phyloP scores from a whole-genome alignment of 1,140 invertebrate genomes.

The Arion vulgaris region DNA sequence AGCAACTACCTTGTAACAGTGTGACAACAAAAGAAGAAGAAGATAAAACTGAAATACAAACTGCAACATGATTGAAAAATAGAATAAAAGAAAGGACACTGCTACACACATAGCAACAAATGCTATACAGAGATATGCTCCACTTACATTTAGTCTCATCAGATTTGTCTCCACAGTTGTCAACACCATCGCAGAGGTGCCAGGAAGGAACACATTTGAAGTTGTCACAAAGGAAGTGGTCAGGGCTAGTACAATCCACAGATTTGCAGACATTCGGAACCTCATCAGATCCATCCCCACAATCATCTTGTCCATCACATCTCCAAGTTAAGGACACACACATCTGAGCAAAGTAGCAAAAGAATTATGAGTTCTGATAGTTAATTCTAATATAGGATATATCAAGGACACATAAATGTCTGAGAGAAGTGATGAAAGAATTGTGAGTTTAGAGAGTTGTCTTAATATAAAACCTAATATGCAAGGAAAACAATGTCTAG shows the following conservation, averaged over 20 bases:
- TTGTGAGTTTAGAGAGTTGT: too few relatives aligned
- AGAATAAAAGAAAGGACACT: too few relatives aligned
- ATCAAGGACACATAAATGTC: too few relatives aligned
- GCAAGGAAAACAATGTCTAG: too few relatives aligned
- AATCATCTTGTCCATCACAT: constrained; percentile 84
- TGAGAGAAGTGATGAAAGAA: too few relatives aligned
- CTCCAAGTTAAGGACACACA: constrained; percentile 63
- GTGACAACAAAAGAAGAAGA: too few relatives aligned
- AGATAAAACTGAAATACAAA: too few relatives aligned
- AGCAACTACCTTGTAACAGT: too few relatives aligned
- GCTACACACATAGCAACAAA: too few relatives aligned
- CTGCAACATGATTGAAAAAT: too few relatives aligned
- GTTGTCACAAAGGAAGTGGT: constrained; percentile 64
- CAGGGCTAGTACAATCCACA: constrained; percentile 78
- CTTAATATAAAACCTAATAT: too few relatives aligned
- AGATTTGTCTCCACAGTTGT: constrained; percentile 90
- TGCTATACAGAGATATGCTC: too few relatives aligned
- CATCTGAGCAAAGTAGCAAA: constrained; percentile 48
- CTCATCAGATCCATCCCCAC: constrained; percentile 95
- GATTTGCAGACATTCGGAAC: constrained; percentile 88
- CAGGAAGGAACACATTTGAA: constrained; percentile 87
- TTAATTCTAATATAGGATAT: background rate
- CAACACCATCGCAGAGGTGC: constrained; percentile 86
- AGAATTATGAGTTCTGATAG: background rate
- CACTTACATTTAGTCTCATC: constrained; percentile 79